Evolutionary conservation across 1,140 invertebrate genomes (phyloP), one percentile per base, ranked within the genome.

Genomic region (Ephestia elutella): DNA sequence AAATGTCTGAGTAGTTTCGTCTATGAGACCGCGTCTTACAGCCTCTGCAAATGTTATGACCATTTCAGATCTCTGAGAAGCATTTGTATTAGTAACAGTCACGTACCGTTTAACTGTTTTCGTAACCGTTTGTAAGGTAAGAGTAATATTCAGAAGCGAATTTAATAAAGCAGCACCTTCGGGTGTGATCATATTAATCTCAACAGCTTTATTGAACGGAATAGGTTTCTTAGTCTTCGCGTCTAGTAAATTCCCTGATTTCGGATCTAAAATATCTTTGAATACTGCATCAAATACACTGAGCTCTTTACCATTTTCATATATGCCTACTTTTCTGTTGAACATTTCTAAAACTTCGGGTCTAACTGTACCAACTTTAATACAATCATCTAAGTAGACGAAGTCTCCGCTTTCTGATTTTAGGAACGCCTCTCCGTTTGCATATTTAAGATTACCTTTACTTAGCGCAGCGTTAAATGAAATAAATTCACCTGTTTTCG

Each of bases 401-500:
- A 93, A 92, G 76, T 94, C 92, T 17, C 94, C 93, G 48, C 91
- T 94, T 78, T 92, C 93, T 4, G 92, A 91, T 87, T 97, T 95
- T 55, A 97, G 91, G 64, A 93, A 92, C 63, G 92, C 92, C 70
- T 93, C 92, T 49, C 91, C 91, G 49, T 93, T 92, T 68, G 93
- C 94, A 59, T 93, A 92, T 74, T 94, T 91, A 64, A 94, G 92
- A 56, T 98, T 91, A 65, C 95, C 95, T 71, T 93, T 94, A 53
- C 92, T 91, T 53, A 97, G 80, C 50, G 97, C 97, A 60, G 93
- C 92, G 82, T 97, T 96, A 65, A 99, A 94, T 73, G 94, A 96
- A 48, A 99, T 90, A 75, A 93, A 94, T 78, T 96, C 94, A 19
- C 92, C 93, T 50, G 93, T 94, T 63, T 93, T 90, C 0, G 95